Conservation (phyloP, 2,797 vertebrate species). For the Rachycentron canadum region DNA sequence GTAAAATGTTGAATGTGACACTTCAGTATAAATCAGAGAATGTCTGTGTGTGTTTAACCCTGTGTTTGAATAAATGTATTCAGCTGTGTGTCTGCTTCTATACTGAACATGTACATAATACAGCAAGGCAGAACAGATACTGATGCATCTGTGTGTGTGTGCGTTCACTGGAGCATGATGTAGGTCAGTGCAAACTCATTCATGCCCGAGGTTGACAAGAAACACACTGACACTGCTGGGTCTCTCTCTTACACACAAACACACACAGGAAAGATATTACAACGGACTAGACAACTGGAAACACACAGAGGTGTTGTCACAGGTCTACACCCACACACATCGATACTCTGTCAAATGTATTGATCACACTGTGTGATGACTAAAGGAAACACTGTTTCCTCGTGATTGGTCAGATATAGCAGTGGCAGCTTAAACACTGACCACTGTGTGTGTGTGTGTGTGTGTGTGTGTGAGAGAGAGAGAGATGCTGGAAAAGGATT, state of each 20-base stretch:
- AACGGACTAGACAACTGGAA: slow-evolving; percentile 8
- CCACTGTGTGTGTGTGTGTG: background rate
- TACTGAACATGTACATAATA: too few relatives aligned
- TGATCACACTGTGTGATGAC: background rate
- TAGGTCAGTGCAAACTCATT: slow-evolving; percentile 75
- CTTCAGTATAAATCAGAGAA: too few relatives aligned
- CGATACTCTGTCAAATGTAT: background rate
- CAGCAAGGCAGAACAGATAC: too few relatives aligned
- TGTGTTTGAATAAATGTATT: background rate
- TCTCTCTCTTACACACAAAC: slow-evolving; percentile 8
- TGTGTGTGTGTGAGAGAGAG: too few relatives aligned
- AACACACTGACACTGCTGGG: slow-evolving; percentile 61
- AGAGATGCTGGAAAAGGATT: too few relatives aligned
- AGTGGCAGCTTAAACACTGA: background rate
- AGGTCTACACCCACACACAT: slow-evolving; percentile 19
- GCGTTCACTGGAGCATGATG: slow-evolving; percentile 49
- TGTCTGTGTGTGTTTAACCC: slow-evolving; percentile 13
- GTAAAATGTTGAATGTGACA: too few relatives aligned
- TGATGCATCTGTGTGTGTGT: slow-evolving; percentile 18
- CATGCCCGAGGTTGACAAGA: slow-evolving; percentile 69
- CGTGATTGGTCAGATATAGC: slow-evolving; percentile 4
- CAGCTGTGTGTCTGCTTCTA: background rate
- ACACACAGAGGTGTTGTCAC: slow-evolving; percentile 17
- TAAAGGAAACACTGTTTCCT: background rate
- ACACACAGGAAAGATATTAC: slow-evolving; percentile 2